Base-by-base conservation (phyloP, 2,888 invertebrate genomes). In the Aelia acuminata region DNA sequence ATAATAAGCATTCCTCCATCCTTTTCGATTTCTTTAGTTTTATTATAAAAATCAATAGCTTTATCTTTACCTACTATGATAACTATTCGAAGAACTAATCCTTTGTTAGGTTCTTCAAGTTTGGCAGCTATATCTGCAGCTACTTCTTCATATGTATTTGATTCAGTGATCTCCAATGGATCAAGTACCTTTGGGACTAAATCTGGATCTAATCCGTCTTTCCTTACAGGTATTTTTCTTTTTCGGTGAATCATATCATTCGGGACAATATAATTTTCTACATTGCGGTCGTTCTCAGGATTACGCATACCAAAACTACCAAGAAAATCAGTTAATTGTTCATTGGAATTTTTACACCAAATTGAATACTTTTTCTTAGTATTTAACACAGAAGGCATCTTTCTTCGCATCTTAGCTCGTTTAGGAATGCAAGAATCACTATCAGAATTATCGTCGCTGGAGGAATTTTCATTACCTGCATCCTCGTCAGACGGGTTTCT, bases 1-100 rank as follows among this genome's bases (percentile, higher is more conserved):
- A 89, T 31, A n/a, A 90, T 88, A 22, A 90, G 85, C 84, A 90
- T 88, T 13, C 89, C 89, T 39, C 89, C 89, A 75, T 90, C 87
- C 22, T 75, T 84, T 84, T 90, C 89, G 26, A 90, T 90, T 84
- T 89, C 89, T n/a, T 87, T 53, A 26, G 89, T 89, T 84, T 88
- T 88, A 3, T 87, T 75, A 53, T 87, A 90, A 80, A 87, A 87
- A 39, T 90, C 89, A 35, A 89, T 90, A 0, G 89, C 88, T 86
- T 88, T 84, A 15, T 53, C 57, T 57, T 90, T 90, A 35, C 89
- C 89, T 48, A 89, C 47, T 20, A 89, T 90, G 26, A 89, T 87
- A 31, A 90, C 89, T 47, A 90, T 90, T 35, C 89, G 84, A 47
- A 63, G 75, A 26, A 90, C 85, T 22, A 90, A 57, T 13, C 88